phyloP scores from a whole-genome alignment of 2,888 invertebrate genomes.

The Prionchulus punctatus region DNA sequence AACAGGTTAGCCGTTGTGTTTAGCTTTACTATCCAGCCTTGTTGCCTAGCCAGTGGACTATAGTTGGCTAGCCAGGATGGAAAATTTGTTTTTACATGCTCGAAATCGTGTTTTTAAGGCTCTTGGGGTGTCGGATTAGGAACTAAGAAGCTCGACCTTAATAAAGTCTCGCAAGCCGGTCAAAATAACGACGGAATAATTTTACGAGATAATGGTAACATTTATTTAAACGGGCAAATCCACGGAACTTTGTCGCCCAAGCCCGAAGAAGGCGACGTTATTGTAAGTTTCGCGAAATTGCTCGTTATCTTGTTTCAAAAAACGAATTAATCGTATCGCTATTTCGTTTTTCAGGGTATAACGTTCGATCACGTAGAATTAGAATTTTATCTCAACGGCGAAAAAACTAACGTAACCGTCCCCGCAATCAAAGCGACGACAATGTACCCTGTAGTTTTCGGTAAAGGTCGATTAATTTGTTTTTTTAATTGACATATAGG shows the following conservation, averaged over 20 bases:
- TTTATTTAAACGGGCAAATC: slow-evolving; percentile 66
- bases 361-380: slow-evolving; percentile 89
- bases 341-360: slow-evolving; percentile 49
- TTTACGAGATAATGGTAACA: slow-evolving; percentile 67
- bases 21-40: too few relatives aligned
- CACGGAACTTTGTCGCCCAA: slow-evolving; percentile 48
- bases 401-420: slow-evolving; percentile 62
- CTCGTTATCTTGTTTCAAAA: too few relatives aligned
- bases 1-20: slow-evolving; percentile 55
- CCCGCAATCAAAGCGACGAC: slow-evolving; percentile 67
- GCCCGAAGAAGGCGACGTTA: slow-evolving; percentile 77
- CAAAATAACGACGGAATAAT: slow-evolving; percentile 46
- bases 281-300: slow-evolving; percentile 47
- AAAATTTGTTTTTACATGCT: too few relatives aligned
- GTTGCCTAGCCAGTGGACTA: too few relatives aligned
- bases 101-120: too few relatives aligned
- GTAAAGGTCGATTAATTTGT: slow-evolving; percentile 46
- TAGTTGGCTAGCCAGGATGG: too few relatives aligned
- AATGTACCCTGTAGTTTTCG: slow-evolving; percentile 77
- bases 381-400: slow-evolving; percentile 83
- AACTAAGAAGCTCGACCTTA: slow-evolving; percentile 66
- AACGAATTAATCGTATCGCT: too few relatives aligned
- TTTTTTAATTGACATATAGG: too few relatives aligned
- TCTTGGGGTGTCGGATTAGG: slow-evolving; percentile 89
- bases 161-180: slow-evolving; percentile 43